Evolutionary conservation across 1,140 invertebrate species (phyloP), one percentile per base, ranked within the genome.

Genomic region (Colletes gigas): DNA sequence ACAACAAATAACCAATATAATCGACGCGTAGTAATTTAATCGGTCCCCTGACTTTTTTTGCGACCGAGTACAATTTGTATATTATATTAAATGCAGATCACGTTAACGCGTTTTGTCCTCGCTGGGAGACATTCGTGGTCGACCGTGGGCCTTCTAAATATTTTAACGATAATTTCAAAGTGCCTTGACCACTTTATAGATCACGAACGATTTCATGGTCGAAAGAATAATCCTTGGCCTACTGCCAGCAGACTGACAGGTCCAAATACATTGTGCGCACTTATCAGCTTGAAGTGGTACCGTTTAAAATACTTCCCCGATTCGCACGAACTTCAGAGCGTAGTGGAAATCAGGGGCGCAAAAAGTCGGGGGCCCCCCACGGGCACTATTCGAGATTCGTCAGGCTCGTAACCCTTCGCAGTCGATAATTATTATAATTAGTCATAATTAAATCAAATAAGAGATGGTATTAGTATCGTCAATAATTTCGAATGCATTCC

Each of bases 211-310:
- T 81, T 84, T 85, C 77, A 84, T 52, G 82, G 78, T 54, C 83
- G 73, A 57, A 85, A 55, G 54, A 57, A 85, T 65, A 14, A 79
- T 82, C 74, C 84, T 85, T 86, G 84, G 84, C 84, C 81, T 54
- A 85, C 83, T 86, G 84, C 84, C 83, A 85, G 30, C 4, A 10
- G 30, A 15, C 50, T 14, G 77, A 63, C 69, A 21, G 15, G 55
- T 9, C 17, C 39, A 21, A 44, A 30, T 19, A 41, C n/a, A 69
- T 21, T 30, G 30, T 50, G 39, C 50, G 9, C 30, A 30, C 59
- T 44, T 60, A 30, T 81, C 76, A 66, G 47, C 50, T 17, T 54
- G 30, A 70, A 76, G 60, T 66, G 19, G 52, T 39, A 63, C 62
- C 50, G 12, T 66, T 67, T 66, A 8, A 41, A 50, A 62, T 60